Percentiles rank a stretch among this genome's conserved stretches.
Evolutionary conservation across 2,797 vertebrate genomes (phyloP).

Genomic region (Mionectes olivaceus): DNA sequence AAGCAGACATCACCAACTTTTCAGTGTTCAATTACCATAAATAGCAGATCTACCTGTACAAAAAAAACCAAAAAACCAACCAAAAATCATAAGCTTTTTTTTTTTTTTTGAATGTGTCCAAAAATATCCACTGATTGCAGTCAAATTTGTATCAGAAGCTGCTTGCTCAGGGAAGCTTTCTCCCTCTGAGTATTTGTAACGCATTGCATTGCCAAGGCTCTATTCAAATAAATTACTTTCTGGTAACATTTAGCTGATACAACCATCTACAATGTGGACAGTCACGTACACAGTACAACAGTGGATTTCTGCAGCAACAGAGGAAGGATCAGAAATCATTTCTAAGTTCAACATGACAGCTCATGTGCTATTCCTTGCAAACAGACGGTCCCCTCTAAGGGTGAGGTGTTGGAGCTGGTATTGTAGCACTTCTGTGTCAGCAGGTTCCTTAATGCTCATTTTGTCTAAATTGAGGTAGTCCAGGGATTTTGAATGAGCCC

Average conservation of each 20-base stretch:
- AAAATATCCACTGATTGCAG: constrained; percentile 27
- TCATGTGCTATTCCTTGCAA: constrained; percentile 93
- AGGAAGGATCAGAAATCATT: constrained; percentile 28
- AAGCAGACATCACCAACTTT: constrained; percentile 58
- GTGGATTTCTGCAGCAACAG: constrained; percentile 59
- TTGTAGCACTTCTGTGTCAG: constrained; percentile 94
- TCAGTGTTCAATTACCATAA: constrained; percentile 63
- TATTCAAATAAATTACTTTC: constrained; percentile 51
- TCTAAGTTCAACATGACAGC: background rate
- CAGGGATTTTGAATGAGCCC: constrained; percentile 93
- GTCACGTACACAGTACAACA: background rate
- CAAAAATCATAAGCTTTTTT: background rate
- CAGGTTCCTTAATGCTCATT: constrained; percentile 91
- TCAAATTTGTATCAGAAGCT: constrained; percentile 56
- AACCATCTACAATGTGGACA: constrained; percentile 44
- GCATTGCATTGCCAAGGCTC: constrained; percentile 23
- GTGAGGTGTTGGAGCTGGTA: constrained; percentile 96
- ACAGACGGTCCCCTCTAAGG: constrained; percentile 89
- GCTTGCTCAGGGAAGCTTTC: constrained; percentile 24
- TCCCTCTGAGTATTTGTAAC: constrained; percentile 1
- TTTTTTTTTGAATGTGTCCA: constrained; percentile 37
- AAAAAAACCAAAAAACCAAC: background rate
- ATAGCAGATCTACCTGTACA: constrained; percentile 50
- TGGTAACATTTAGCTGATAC: constrained; percentile 62
- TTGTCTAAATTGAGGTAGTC: constrained; percentile 99